A percentile compares a stretch with the other conserved stretches of the same genome.
Evolutionary conservation across 2,888 invertebrate genomes (phyloP).

Genomic region (Melinaea menophilus): DNA sequence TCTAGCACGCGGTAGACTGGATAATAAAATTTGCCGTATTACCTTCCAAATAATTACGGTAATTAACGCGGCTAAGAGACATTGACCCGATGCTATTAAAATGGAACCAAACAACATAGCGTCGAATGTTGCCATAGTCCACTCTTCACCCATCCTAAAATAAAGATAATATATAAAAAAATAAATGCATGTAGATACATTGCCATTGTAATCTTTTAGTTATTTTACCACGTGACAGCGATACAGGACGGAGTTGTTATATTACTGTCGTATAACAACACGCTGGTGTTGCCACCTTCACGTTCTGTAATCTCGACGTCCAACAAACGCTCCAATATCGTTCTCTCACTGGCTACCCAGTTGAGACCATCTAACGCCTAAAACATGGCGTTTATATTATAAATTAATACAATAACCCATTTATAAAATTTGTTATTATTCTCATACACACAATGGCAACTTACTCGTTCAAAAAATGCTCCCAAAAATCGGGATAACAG

Average conservation of each 20-base stretch:
- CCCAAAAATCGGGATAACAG: conserved; percentile 60
- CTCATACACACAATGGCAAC: conserved; percentile 6
- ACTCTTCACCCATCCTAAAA: conserved; percentile 84
- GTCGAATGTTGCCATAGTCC: conserved; percentile 83
- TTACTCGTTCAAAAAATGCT: conserved; percentile 66
- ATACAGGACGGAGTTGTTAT: conserved; percentile 58
- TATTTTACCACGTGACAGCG: conserved; percentile 58
- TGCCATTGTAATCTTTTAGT: neutral
- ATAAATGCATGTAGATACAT: neutral
- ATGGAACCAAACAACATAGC: conserved; percentile 81
- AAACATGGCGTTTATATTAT: conserved; percentile 15
- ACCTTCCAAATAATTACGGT: conserved; percentile 79
- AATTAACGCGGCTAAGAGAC: conserved; percentile 78
- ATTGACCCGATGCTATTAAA: conserved; percentile 75
- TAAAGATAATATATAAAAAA: neutral
- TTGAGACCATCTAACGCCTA: conserved; percentile 83
- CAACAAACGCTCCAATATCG: conserved; percentile 79
- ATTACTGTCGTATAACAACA: conserved; percentile 58
- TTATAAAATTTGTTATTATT: neutral
- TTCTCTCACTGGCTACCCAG: conserved; percentile 84
- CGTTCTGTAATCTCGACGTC: conserved; percentile 80
- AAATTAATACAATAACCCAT: neutral
- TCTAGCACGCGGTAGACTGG: too few relatives aligned
- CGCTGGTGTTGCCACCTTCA: conserved; percentile 63
- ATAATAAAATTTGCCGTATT: neutral